Base-by-base conservation (phyloP, 2,888 invertebrate species). In the Gymnocheta viridis region DNA sequence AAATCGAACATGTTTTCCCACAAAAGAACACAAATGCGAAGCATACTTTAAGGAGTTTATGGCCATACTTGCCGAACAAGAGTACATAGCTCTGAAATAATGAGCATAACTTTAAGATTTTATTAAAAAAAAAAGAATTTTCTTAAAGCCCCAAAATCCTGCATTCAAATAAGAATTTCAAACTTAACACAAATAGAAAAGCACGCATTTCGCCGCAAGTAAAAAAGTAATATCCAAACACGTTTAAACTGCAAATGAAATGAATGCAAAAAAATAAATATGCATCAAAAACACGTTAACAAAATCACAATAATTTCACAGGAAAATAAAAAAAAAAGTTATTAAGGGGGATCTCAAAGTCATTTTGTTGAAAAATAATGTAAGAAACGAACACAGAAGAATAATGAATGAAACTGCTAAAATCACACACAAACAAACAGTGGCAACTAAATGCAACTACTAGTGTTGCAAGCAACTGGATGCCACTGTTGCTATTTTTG, bases 281-380 rank as follows among this genome's bases (percentile, higher is more conserved):
- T n/a, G n/a, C n/a, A 58, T 2, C 24, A 41, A 74, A 60, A 38
- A 76, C 56, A 72, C 70, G 44, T 82, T 70, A 14, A 70, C 32
- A 62, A 62, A 78, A 74, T 76, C 76, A 76, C 79, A 79, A 79
- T 76, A 54, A 80, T 80, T 83, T 72, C 22, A 74, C 73, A 64
- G 62, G 22, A 27, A 79, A 69, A 79, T 64, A 70, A 54, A 62
- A 70, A 70, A 54, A 62, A 70, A 19, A 9, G 66, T 58, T 10
- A 64, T 56, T 76, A 47, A 67, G 27, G 17, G 24, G 35, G 24
- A 64, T 19, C 62, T 51, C 24, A 38, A 60, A 58, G 49, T 67
- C 24, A 47, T 41, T 29, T 32, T 27, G 32, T 9, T 17, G 19
- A 24, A 10, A 12, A 14, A 19, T 10, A 58, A 69, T 24, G 22